phyloP scores from a whole-genome alignment of 2,113 vertebrate species.

The Phaetusa simplex region DNA sequence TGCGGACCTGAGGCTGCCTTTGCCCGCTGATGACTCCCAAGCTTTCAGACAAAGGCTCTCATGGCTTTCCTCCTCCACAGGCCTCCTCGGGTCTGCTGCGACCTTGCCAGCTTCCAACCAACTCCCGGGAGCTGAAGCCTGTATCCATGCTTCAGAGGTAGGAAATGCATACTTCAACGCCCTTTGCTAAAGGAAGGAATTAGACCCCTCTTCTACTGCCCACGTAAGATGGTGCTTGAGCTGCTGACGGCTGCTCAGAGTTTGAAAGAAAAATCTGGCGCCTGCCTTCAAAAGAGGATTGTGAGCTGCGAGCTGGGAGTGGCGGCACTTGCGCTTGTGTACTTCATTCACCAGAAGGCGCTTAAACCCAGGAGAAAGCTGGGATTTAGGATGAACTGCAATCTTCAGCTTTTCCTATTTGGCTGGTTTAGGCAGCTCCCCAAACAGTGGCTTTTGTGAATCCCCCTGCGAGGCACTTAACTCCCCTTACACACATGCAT shows the following conservation, averaged over 20 bases:
- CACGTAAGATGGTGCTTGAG: neutral
- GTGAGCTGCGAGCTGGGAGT: neutral
- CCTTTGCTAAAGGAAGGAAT: neutral
- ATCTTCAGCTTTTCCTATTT: neutral
- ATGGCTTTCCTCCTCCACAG: neutral
- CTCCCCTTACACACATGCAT: neutral
- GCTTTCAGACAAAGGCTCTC: neutral
- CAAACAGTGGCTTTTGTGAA: slow-evolving; percentile 15
- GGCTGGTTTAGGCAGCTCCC: slow-evolving; percentile 8
- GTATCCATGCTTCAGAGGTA: neutral
- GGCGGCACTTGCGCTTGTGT: neutral
- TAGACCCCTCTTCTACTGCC: neutral
- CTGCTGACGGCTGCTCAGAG: neutral
- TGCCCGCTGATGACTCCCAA: neutral
- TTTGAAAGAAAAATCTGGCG: neutral
- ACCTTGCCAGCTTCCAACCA: neutral
- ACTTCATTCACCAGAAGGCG: neutral
- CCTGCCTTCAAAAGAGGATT: neutral
- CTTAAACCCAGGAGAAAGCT: neutral
- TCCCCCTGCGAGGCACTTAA: neutral
- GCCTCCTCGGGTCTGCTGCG: neutral
- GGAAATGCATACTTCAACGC: rapidly evolving
- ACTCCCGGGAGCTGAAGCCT: neutral
- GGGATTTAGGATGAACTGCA: neutral
- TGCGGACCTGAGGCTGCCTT: neutral